phyloP scores from a whole-genome alignment of 1,140 invertebrate genomes.

The Drosophila sturtevanti region DNA sequence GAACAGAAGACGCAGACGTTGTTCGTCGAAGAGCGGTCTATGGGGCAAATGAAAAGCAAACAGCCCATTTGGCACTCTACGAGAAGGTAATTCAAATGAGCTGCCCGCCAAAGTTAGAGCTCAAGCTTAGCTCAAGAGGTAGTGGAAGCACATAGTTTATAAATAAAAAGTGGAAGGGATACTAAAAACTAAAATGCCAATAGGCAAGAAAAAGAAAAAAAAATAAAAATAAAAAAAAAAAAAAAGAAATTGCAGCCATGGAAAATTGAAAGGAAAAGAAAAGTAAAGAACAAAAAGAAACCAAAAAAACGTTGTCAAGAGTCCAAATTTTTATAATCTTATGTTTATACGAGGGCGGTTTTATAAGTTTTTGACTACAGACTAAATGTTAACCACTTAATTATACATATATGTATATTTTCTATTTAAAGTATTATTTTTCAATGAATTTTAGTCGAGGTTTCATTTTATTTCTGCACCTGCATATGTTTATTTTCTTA shows the following conservation, averaged over 20 bases:
- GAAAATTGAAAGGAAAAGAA: neutral
- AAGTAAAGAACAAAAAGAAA: neutral
- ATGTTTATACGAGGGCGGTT: too few relatives aligned
- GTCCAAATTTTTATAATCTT: too few relatives aligned
- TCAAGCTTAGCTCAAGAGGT: neutral
- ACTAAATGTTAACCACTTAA: too few relatives aligned
- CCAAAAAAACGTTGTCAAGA: neutral
- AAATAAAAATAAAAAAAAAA: neutral
- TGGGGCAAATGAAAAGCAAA: conserved; percentile 55
- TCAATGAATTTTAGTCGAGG: too few relatives aligned
- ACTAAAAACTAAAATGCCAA: neutral
- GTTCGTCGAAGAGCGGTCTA: neutral
- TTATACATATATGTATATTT: too few relatives aligned
- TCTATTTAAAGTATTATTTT: too few relatives aligned
- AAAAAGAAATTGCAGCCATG: neutral
- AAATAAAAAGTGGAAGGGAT: neutral
- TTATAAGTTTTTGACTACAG: too few relatives aligned
- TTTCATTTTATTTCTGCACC: too few relatives aligned
- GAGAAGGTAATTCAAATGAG: conserved; percentile 52
- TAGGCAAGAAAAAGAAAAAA: neutral
- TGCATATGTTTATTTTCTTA: too few relatives aligned
- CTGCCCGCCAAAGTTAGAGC: neutral
- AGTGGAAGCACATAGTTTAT: neutral
- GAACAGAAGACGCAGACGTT: neutral
- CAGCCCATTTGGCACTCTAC: conserved; percentile 30